Percentiles rank a stretch among this genome's conserved stretches.
Conservation (phyloP, 2,113 vertebrate species). For the Jacana jacana region DNA sequence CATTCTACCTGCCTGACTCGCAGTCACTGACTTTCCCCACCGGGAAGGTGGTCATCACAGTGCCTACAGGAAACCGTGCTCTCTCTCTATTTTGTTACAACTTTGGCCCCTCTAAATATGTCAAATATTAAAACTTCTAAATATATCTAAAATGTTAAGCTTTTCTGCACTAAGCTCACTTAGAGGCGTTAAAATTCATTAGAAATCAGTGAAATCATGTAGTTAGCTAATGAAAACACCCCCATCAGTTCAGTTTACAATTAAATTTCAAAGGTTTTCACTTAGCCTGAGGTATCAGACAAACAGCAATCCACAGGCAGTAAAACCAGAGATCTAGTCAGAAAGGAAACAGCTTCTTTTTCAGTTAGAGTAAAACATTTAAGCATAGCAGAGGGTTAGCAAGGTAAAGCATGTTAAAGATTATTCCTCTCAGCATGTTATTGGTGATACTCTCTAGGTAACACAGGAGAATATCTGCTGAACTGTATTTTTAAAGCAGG, state of each 20-base stretch:
- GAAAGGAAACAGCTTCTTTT: neutral
- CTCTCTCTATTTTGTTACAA: neutral
- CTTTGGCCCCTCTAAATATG: neutral
- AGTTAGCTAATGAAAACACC: neutral
- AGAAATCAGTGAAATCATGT: neutral
- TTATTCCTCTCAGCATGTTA: neutral
- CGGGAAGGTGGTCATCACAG: neutral
- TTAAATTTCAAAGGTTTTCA: neutral
- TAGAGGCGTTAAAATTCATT: neutral
- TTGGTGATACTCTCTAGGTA: neutral
- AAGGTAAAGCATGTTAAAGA: neutral
- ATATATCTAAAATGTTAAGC: neutral
- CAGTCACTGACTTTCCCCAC: neutral
- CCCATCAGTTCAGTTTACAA: neutral
- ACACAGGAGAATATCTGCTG: neutral
- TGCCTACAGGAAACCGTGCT: neutral
- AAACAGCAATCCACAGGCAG: neutral
- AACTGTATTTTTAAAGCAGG: neutral
- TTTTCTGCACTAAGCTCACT: neutral
- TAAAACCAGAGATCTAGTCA: neutral
- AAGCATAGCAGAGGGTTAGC: neutral
- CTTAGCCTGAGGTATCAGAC: neutral
- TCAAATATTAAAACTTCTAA: neutral
- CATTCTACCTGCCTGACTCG: neutral
- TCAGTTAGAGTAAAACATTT: neutral